Evolutionary conservation across 2,113 vertebrate genomes (phyloP).

Genomic region (Cephalopholis sonnerati): DNA sequence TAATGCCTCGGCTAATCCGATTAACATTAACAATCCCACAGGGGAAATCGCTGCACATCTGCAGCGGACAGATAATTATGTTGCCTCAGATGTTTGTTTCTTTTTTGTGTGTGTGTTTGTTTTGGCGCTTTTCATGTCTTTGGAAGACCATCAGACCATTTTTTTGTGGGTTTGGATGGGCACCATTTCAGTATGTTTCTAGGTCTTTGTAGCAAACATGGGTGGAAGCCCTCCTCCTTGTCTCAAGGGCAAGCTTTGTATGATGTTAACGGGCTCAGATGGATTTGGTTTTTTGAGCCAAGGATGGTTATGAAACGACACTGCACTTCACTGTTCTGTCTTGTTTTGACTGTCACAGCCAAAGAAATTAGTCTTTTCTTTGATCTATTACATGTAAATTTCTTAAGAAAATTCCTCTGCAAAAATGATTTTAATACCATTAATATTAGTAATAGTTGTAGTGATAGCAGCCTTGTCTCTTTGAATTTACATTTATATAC

Average conservation of each 20-base stretch:
- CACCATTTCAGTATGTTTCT: constrained; percentile 24
- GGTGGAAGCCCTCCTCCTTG: constrained; percentile 33
- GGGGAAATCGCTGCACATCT: constrained; percentile 83
- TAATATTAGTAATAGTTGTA: background rate
- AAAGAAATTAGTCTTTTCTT: constrained; percentile 9
- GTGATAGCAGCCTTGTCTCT: background rate
- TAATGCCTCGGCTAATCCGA: constrained; percentile 85
- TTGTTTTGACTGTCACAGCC: background rate
- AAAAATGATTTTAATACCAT: background rate
- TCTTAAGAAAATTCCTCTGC: background rate
- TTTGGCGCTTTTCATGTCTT: constrained; percentile 50
- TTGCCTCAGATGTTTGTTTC: constrained; percentile 77
- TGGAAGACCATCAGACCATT: constrained; percentile 47
- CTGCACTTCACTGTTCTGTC: background rate
- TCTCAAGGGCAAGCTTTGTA: constrained; percentile 37
- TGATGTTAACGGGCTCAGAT: constrained; percentile 32
- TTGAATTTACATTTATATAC: too few relatives aligned
- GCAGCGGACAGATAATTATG: constrained; percentile 83
- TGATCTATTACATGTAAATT: background rate
- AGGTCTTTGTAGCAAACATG: constrained; percentile 50
- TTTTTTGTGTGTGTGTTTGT: constrained; percentile 46
- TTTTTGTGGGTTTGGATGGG: constrained; percentile 15
- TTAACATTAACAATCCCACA: constrained; percentile 83
- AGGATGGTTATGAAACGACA: constrained; percentile 25
- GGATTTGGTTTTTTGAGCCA: constrained; percentile 1